phyloP scores from a whole-genome alignment of 2,888 invertebrate genomes.

The Drosophila neoperkinsi region DNA sequence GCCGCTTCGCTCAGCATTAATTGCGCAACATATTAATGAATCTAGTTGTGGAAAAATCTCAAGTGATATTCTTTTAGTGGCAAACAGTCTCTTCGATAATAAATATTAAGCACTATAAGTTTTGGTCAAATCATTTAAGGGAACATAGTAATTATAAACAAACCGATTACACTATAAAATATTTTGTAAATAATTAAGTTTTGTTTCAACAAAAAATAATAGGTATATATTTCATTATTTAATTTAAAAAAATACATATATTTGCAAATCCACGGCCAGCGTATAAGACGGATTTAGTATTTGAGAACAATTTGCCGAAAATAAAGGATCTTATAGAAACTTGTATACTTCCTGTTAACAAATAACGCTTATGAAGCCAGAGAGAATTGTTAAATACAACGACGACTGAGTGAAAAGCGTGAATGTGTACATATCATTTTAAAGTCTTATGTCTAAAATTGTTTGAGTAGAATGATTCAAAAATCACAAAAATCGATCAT shows the following conservation, averaged over 20 bases:
- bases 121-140: too few relatives aligned
- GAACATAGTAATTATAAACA: neutral
- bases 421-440: neutral
- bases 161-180: neutral
- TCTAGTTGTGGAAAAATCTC: slow-evolving; percentile 89
- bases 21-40: slow-evolving; percentile 86
- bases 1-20: slow-evolving; percentile 84
- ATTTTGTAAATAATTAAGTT: neutral
- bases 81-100: slow-evolving; percentile 84
- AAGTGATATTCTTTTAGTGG: slow-evolving; percentile 86
- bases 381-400: neutral
- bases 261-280: neutral
- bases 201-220: neutral
- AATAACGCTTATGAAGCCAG: too few relatives aligned
- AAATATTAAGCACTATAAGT: slow-evolving; percentile 43
- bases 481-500: neutral
- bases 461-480: neutral
- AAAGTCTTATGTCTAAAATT: neutral
- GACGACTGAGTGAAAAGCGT: neutral
- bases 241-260: neutral
- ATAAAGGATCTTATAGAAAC: neutral
- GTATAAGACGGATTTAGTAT: neutral
- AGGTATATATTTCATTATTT: neutral
- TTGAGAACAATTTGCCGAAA: neutral
- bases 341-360: neutral